Evolutionary conservation across 2,888 invertebrate species (phyloP), one percentile per base, ranked within the genome.

Genomic region (Diplolepis rosae): DNA sequence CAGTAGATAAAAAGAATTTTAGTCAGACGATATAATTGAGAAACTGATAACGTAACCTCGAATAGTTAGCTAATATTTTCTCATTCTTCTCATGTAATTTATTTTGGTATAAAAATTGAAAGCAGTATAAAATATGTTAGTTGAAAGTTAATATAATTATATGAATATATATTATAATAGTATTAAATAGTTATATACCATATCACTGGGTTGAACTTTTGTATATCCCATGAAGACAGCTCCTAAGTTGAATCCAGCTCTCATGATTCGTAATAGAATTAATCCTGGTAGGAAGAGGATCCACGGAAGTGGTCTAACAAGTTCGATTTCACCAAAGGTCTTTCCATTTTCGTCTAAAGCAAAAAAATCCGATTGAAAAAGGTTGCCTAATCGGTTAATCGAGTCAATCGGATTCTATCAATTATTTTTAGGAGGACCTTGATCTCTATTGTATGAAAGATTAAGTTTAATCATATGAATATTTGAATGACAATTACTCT

Each of bases 221-320:
- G 91, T 90, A 72, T 90, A 91, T 0, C 92, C 91, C 73, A 91
- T 78, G 4, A 91, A 77, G 6, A 89, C 85, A 73, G 90, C 90
- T 56, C 89, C 81, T 7, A 90, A 80, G 5, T 92, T 92, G 68
- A 91, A 83, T 0, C 86, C 83, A 74, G 89, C 88, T 72, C 91
- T 88, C 4, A 89, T 84, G 50, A 89, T 72, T 1, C 92, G 89
- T 5, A 92, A 84, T 0, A 89, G 69, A 6, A 92, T 79, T 65
- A 92, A 84, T 77, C 90, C 85, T 30, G 89, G 85, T 13, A 92
- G 83, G 80, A 92, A 92, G 45, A 92, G 87, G 28, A 91, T 82
- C 92, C 92, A 92, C 0, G 92, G 92, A 67, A 92, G 80, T 0
- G 92, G 92, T 30, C 92, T 89, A n/a, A 91, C 89, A 66, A 92